Conservation (phyloP, 2,113 vertebrate genomes). For the Megatriorchis doriae region DNA sequence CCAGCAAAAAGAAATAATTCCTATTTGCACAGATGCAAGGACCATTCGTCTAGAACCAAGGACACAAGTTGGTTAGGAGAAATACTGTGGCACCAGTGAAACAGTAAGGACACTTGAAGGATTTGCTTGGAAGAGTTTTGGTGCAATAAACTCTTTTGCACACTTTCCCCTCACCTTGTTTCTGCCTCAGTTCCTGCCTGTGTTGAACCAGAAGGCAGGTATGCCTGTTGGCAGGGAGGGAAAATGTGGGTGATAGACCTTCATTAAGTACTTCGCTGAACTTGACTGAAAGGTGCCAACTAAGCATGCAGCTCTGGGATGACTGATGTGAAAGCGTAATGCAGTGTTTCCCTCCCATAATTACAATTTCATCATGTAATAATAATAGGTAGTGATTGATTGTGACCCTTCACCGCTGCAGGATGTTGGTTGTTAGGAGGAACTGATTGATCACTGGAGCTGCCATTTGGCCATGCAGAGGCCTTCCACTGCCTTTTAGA, state of each 20-base stretch:
- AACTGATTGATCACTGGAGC: background rate
- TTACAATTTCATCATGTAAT: constrained; percentile 4
- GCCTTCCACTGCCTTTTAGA: background rate
- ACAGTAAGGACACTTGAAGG: background rate
- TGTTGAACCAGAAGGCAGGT: background rate
- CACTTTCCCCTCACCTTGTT: background rate
- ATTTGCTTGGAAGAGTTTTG: background rate
- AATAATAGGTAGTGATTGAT: constrained; percentile 17
- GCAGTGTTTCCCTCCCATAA: background rate
- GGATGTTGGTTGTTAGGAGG: background rate
- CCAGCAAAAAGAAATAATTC: background rate
- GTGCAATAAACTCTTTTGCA: background rate
- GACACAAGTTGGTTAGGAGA: background rate
- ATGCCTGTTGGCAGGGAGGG: background rate
- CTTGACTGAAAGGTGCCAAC: background rate
- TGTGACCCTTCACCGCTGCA: background rate
- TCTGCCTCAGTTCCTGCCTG: background rate
- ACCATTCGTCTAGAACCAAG: background rate
- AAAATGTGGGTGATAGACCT: background rate
- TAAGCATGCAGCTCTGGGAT: background rate
- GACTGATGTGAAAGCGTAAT: background rate
- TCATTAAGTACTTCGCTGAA: background rate
- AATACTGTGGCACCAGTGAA: background rate
- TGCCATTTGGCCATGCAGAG: background rate
- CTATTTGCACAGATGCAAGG: background rate